These are phyloP conservation scores for Phrynosoma blainvillii DNA, from an alignment of 2,113 vertebrate species.

Conservation along the genomic window DNA sequence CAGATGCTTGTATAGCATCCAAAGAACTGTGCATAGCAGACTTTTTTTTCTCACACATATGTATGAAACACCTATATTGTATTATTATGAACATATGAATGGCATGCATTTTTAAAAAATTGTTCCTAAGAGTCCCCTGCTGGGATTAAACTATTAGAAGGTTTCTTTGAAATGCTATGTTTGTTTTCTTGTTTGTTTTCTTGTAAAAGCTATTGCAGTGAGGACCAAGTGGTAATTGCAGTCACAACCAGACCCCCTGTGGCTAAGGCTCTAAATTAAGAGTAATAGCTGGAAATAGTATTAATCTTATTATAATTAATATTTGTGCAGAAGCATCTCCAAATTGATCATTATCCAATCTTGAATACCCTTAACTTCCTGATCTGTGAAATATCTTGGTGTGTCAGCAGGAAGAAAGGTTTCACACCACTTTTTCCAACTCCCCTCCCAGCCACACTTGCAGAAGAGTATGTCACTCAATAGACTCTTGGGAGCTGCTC, in stretches of 20 bases:
- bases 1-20: too few relatives aligned
- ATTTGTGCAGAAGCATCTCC: background rate
- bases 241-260: background rate
- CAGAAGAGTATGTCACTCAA: background rate
- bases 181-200: background rate
- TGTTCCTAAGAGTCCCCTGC: background rate
- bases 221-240: conserved; percentile 7
- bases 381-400: background rate
- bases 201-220: background rate
- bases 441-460: background rate
- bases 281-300: conserved; percentile 17
- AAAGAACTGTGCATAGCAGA: background rate
- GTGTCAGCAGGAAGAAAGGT: background rate
- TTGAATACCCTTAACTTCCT: background rate
- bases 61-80: background rate
- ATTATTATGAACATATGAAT: background rate
- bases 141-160: background rate
- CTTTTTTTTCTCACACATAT: conserved; percentile 19
- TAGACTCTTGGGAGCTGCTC: background rate
- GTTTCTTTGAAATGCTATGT: conserved; percentile 28
- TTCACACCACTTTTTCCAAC: background rate
- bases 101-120: background rate
- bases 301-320: conserved; percentile 20
- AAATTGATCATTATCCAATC: conserved; percentile 23
- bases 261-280: conserved; percentile 24